A percentile compares a stretch with the other conserved stretches of the same genome.
Conservation (phyloP, 2,113 vertebrate species). For the Pitta sordida region DNA sequence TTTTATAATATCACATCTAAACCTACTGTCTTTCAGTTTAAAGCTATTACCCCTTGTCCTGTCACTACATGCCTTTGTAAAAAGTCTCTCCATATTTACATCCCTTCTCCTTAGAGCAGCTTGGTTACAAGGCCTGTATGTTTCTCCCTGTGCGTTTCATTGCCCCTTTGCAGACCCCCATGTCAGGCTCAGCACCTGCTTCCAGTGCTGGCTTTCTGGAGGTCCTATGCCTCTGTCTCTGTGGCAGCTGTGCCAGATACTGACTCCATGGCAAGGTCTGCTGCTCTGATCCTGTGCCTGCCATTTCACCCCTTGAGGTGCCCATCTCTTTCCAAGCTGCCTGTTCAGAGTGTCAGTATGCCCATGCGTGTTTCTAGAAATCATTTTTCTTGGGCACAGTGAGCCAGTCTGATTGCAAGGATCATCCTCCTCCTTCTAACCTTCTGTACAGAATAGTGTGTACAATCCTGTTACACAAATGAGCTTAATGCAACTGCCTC, state of each 20-base stretch:
- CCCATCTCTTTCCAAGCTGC: not conserved
- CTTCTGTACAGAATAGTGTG: not conserved
- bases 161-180: not conserved
- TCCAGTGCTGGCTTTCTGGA: not conserved
- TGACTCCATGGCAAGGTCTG: not conserved
- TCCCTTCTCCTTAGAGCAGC: not conserved
- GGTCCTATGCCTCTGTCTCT: not conserved
- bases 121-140: not conserved
- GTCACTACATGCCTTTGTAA: not conserved
- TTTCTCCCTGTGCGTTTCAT: fast-evolving
- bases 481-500: not conserved
- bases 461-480: not conserved
- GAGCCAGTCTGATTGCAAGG: not conserved
- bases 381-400: not conserved
- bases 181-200: not conserved
- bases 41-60: not conserved
- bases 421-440: not conserved
- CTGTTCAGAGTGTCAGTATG: not conserved
- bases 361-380: not conserved
- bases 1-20: not conserved
- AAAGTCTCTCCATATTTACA: not conserved
- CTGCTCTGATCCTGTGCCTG: not conserved
- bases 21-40: not conserved
- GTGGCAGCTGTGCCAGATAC: not conserved
- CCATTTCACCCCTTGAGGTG: fast-evolving